A percentile compares a stretch with the other conserved stretches of the same genome.
These are phyloP conservation scores for Tetranychus truncatus DNA, from an alignment of 2,888 invertebrate genomes.

Conservation along the genomic window DNA sequence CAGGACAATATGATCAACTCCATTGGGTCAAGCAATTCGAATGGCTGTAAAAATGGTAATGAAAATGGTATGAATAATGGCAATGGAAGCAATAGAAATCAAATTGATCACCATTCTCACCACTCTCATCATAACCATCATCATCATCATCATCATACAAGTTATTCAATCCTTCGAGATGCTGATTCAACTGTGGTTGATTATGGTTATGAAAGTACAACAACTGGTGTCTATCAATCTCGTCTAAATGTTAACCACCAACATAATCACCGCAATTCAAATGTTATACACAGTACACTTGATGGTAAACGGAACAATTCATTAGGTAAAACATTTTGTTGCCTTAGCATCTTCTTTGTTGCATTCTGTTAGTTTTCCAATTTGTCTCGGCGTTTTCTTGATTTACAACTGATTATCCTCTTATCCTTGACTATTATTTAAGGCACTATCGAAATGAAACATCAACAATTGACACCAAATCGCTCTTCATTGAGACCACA, in stretches of 20 bases:
- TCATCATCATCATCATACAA: background rate
- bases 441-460: background rate
- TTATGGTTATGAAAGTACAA: background rate
- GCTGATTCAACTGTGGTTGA: constrained; percentile 8
- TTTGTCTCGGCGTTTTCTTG: too few species aligned
- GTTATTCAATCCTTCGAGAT: constrained; percentile 14
- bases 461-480: background rate
- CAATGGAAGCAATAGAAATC: too few species aligned
- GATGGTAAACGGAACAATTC: too few species aligned
- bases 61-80: background rate
- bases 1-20: background rate
- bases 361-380: too few species aligned
- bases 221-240: background rate
- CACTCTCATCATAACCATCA: background rate
- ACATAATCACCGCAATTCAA: background rate
- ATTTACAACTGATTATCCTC: too few species aligned
- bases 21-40: background rate
- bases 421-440: too few species aligned
- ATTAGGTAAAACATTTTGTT: too few species aligned
- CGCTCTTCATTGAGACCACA: constrained; percentile 29
- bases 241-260: background rate
- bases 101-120: too few species aligned
- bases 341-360: too few species aligned
- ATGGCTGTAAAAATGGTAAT: background rate
- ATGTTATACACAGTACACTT: background rate